Conservation (phyloP, 2,797 vertebrate species). For the Notoglanidium macrostoma region DNA sequence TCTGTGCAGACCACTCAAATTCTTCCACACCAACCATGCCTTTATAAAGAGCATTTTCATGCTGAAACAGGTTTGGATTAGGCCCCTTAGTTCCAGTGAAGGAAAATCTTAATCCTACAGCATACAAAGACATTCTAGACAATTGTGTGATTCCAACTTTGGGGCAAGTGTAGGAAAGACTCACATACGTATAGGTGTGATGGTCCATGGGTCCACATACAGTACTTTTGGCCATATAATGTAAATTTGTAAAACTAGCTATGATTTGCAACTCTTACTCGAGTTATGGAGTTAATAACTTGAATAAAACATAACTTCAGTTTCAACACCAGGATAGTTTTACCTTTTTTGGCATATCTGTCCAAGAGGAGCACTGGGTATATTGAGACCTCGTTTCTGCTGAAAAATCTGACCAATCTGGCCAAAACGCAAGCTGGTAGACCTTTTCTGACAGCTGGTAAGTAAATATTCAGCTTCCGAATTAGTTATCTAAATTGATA, state of each 20-base stretch:
- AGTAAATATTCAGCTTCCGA: background rate
- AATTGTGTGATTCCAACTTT: background rate
- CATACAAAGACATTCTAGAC: background rate
- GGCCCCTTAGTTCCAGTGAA: background rate
- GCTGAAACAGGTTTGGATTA: background rate
- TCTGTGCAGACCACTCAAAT: background rate
- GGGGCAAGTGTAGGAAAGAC: background rate
- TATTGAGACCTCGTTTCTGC: background rate
- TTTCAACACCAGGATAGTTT: background rate
- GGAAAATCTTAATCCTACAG: background rate
- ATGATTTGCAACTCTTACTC: background rate
- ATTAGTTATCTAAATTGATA: background rate
- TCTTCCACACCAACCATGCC: background rate
- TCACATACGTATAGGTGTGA: background rate
- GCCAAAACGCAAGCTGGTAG: background rate
- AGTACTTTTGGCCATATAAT: background rate
- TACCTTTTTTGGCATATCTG: background rate
- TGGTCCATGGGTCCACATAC: background rate
- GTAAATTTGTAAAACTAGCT: background rate
- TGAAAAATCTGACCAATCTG: background rate
- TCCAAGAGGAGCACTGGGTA: background rate
- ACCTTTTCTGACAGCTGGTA: background rate
- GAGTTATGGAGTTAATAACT: background rate
- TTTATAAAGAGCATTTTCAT: background rate
- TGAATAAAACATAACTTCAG: background rate